Evolutionary conservation across 2,888 invertebrate species (phyloP).

Genomic region (Crepidodera aurea): DNA sequence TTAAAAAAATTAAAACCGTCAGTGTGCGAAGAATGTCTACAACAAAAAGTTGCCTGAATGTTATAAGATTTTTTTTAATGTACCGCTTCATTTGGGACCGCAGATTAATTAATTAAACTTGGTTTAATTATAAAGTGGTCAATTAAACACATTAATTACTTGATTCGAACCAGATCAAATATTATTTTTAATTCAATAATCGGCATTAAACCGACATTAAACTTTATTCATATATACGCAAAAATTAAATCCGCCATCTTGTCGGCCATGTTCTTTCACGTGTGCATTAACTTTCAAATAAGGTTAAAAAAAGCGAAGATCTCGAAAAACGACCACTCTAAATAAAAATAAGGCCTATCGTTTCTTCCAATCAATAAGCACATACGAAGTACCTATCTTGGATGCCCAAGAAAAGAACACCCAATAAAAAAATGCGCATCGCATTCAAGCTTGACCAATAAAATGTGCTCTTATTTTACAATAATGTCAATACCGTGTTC

Average conservation of each 20-base stretch:
- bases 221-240: no score
- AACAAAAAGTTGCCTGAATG: no score
- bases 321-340: slow-evolving; percentile 19
- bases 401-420: slow-evolving; percentile 32
- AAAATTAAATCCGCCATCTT: slow-evolving; percentile 15
- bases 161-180: no score
- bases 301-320: slow-evolving; percentile 14
- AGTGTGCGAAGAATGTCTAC: no score
- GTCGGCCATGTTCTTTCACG: slow-evolving; percentile 23
- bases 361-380: slow-evolving; percentile 29
- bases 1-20: no score
- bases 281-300: slow-evolving; percentile 21
- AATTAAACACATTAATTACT: no score
- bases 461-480: slow-evolving; percentile 45
- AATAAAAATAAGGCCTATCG: slow-evolving; percentile 30
- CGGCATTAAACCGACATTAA: no score
- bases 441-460: slow-evolving; percentile 43
- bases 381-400: slow-evolving; percentile 34
- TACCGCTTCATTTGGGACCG: no score
- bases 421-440: slow-evolving; percentile 40
- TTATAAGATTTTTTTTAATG: no score
- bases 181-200: no score
- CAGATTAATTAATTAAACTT: no score
- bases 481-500: slow-evolving; percentile 39
- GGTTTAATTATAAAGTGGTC: no score